Conservation (phyloP, 1,140 invertebrate species). For the Orchesella cincta region DNA sequence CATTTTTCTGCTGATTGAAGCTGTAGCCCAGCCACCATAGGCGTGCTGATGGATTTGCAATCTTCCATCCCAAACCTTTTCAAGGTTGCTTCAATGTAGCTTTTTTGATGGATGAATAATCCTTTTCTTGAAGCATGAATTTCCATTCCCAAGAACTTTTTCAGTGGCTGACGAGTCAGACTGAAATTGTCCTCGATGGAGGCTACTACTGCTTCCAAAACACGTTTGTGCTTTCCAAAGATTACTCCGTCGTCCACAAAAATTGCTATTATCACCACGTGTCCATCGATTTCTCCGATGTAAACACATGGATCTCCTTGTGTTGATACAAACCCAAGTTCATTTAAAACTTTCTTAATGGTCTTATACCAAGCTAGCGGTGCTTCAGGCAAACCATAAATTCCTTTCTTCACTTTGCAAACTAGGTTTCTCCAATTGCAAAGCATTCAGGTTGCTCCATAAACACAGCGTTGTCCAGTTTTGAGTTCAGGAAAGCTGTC, state of each 20-base stretch:
- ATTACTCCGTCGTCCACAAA: slow-evolving; percentile 54
- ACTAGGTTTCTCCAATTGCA: slow-evolving; percentile 33
- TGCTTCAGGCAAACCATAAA: slow-evolving; percentile 58
- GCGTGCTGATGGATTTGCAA: not conserved
- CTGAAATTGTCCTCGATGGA: not conserved
- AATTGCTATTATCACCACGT: slow-evolving; percentile 45
- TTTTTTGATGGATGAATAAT: not conserved
- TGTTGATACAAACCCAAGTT: not conserved
- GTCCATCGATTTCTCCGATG: not conserved
- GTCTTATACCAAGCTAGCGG: slow-evolving; percentile 54
- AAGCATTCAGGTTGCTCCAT: slow-evolving; percentile 54
- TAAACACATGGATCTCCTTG: not conserved
- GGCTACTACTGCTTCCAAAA: not conserved
- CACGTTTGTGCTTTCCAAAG: not conserved
- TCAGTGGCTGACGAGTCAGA: slow-evolving; percentile 34
- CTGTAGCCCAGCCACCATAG: not conserved
- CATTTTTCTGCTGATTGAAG: not conserved
- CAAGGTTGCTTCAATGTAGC: not conserved
- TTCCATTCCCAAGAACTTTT: slow-evolving; percentile 8
- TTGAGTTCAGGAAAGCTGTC: slow-evolving; percentile 56
- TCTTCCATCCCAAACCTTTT: not conserved
- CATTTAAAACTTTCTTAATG: not conserved
- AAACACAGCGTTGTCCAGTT: slow-evolving; percentile 56
- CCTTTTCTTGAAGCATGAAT: not conserved
- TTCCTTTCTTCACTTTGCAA: slow-evolving; percentile 35